Evolutionary conservation across 2,797 vertebrate species (phyloP).

Genomic region (Melanotaenia parkinsoni): DNA sequence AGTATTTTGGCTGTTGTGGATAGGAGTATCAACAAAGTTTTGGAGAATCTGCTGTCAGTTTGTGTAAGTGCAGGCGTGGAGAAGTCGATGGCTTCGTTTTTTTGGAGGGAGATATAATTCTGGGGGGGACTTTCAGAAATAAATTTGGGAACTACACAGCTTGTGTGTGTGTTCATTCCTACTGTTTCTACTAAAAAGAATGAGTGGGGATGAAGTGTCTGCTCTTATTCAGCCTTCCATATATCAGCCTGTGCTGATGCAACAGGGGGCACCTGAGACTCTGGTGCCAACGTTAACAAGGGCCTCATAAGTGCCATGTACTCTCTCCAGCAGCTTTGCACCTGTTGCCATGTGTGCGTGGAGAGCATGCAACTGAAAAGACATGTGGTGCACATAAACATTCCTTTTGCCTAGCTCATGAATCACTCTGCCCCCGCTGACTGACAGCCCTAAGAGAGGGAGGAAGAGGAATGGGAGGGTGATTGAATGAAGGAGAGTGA

Average conservation of each 20-base stretch:
- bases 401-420: constrained; percentile 68
- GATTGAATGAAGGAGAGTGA: constrained; percentile 44
- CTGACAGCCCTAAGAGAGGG: constrained; percentile 27
- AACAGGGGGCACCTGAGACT: constrained; percentile 56
- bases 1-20: too few relatives aligned
- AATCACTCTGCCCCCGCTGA: constrained; percentile 57
- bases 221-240: constrained; percentile 45
- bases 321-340: constrained; percentile 48
- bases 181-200: constrained; percentile 6
- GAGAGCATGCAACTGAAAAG: constrained; percentile 54
- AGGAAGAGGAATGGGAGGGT: constrained; percentile 39
- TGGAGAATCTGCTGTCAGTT: too few relatives aligned
- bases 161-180: constrained; percentile 25
- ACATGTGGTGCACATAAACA: constrained; percentile 67
- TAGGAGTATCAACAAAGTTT: too few relatives aligned
- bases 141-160: constrained; percentile 2
- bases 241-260: constrained; percentile 59
- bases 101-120: too few relatives aligned
- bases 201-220: constrained; percentile 46
- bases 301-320: constrained; percentile 44
- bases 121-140: too few relatives aligned
- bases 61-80: too few relatives aligned
- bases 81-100: too few relatives aligned
- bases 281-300: constrained; percentile 67
- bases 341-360: constrained; percentile 58